Evolutionary conservation across 2,888 invertebrate genomes (phyloP).

Genomic region (Ichneumon xanthorius): DNA sequence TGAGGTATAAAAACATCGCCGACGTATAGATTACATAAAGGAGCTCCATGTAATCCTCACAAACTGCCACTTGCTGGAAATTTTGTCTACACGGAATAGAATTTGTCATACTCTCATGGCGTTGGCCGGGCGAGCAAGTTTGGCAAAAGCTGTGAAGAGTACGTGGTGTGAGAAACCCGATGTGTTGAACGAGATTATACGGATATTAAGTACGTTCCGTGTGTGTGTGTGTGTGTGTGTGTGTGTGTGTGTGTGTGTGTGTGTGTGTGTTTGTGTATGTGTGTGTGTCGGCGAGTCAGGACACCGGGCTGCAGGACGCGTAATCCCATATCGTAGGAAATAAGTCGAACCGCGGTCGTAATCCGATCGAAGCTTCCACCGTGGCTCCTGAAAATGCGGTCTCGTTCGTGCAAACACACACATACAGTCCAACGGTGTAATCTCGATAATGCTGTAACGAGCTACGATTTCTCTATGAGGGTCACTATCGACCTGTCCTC

Average conservation of each 20-base stretch:
- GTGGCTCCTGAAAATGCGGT: constrained; percentile 50
- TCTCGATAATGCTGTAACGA: constrained; percentile 61
- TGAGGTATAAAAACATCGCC: constrained; percentile 18
- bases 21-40: constrained; percentile 30
- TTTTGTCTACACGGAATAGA: constrained; percentile 57
- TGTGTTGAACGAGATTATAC: constrained; percentile 68
- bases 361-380: constrained; percentile 66
- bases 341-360: constrained; percentile 68
- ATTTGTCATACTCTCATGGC: constrained; percentile 59
- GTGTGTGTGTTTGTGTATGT: background rate
- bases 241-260: background rate
- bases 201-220: constrained; percentile 55
- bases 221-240: background rate
- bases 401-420: constrained; percentile 33
- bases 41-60: constrained; percentile 50
- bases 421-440: constrained; percentile 23
- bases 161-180: constrained; percentile 41
- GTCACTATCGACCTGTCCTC: constrained; percentile 26
- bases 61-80: constrained; percentile 50
- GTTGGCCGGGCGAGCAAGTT: constrained; percentile 43
- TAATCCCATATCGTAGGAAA: constrained; percentile 60
- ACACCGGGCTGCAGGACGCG: constrained; percentile 22
- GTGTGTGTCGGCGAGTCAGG: constrained; percentile 23
- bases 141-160: constrained; percentile 53
- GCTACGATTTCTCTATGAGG: constrained; percentile 38